phyloP scores from a whole-genome alignment of 2,888 invertebrate species.

The Oscheius onirici region DNA sequence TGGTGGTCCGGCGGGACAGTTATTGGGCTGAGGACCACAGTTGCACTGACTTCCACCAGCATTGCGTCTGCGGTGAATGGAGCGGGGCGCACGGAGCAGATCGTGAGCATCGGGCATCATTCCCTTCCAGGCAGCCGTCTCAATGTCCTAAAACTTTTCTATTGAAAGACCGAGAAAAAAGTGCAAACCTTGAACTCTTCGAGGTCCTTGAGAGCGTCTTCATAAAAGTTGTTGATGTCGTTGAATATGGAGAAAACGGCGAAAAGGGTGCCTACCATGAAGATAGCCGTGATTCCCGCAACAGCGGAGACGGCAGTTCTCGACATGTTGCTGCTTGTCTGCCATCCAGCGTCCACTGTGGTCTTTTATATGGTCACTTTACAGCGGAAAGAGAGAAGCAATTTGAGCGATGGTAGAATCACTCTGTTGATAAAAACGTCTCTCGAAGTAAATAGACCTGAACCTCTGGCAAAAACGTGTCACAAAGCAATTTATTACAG shows the following conservation, averaged over 20 bases:
- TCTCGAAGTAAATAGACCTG: too few relatives aligned
- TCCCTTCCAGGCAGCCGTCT: slow-evolving; percentile 27
- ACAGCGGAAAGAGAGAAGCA: background rate
- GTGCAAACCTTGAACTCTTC: slow-evolving; percentile 24
- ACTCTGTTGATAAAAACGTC: background rate
- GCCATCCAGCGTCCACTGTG: background rate
- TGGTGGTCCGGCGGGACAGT: slow-evolving; percentile 21
- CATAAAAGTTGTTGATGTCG: slow-evolving; percentile 32
- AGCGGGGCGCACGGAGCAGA: slow-evolving; percentile 15
- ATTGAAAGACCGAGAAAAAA: too few relatives aligned
- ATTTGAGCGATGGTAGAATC: background rate
- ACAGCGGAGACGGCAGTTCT: slow-evolving; percentile 21
- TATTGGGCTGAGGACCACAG: slow-evolving; percentile 17
- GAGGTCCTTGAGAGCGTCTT: slow-evolving; percentile 25
- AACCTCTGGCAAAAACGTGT: slow-evolving; percentile 19
- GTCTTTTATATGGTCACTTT: slow-evolving; percentile 21
- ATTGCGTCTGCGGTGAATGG: slow-evolving; percentile 3
- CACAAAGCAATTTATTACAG: slow-evolving; percentile 1
- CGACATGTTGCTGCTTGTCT: slow-evolving; percentile 10
- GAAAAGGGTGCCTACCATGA: slow-evolving; percentile 22
- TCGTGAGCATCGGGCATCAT: slow-evolving; percentile 23
- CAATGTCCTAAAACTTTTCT: slow-evolving; percentile 1
- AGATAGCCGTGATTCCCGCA: slow-evolving; percentile 22
- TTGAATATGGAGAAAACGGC: slow-evolving; percentile 20
- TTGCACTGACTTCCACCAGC: slow-evolving; percentile 16